These are phyloP conservation scores for Gallinago solitaria DNA, from an alignment of 2,797 vertebrate species.

Conservation along the genomic window DNA sequence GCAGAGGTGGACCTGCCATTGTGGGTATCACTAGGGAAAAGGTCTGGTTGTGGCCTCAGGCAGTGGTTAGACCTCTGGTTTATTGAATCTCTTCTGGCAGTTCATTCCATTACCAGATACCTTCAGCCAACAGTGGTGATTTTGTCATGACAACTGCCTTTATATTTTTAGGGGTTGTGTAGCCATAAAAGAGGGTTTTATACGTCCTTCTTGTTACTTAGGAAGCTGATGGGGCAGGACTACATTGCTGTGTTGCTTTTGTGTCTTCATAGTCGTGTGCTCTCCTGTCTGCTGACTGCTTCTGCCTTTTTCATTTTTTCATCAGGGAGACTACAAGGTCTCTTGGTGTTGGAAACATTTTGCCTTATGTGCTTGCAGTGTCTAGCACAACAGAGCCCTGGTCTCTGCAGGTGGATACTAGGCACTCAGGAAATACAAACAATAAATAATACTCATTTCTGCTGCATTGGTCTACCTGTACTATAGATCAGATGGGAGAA, in stretches of 20 bases:
- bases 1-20: not conserved
- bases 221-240: not conserved
- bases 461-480: not conserved
- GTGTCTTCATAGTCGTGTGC: not conserved
- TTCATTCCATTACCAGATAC: not conserved
- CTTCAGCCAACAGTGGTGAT: not conserved
- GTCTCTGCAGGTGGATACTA: not conserved
- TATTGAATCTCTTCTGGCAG: not conserved
- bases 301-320: not conserved
- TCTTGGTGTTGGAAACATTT: not conserved
- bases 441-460: conserved; percentile 29
- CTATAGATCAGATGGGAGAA: conserved; percentile 24
- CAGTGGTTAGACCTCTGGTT: not conserved
- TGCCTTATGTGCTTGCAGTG: not conserved
- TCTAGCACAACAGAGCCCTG: not conserved
- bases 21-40: not conserved
- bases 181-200: not conserved
- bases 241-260: not conserved
- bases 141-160: not conserved
- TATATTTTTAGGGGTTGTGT: not conserved
- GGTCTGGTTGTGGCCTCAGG: not conserved
- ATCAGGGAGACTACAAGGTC: not conserved
- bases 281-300: not conserved
- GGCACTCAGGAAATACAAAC: not conserved
- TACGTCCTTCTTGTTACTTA: not conserved